phyloP scores from a whole-genome alignment of 1,140 invertebrate species.

The Pissodes strobi region DNA sequence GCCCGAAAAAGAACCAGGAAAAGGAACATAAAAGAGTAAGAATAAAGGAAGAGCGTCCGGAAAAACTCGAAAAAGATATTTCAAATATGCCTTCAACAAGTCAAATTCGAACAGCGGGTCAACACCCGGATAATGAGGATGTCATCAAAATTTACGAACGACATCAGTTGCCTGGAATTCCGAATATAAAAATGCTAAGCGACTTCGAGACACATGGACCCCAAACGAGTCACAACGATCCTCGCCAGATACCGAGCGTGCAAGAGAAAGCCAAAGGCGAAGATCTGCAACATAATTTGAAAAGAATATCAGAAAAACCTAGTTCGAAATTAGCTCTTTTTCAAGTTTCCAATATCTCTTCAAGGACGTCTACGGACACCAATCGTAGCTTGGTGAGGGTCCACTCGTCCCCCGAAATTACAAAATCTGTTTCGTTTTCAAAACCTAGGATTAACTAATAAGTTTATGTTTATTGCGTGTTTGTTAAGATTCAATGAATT shows the following conservation, averaged over 20 bases:
- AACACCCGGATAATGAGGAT: constrained; percentile 15
- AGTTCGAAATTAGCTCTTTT: constrained; percentile 34
- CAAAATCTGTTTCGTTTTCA: background rate
- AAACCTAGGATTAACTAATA: constrained; percentile 1
- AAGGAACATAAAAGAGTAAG: constrained; percentile 30
- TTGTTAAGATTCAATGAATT: constrained; percentile 8
- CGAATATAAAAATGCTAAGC: constrained; percentile 34
- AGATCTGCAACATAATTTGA: constrained; percentile 4
- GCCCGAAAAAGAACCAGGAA: constrained; percentile 1
- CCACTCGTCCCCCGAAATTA: constrained; percentile 31
- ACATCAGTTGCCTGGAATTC: constrained; percentile 34
- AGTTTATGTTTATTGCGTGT: constrained; percentile 8
- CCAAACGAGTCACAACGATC: background rate
- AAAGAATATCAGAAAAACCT: constrained; percentile 27
- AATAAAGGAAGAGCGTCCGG: constrained; percentile 31
- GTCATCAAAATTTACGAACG: constrained; percentile 46
- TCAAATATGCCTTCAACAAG: background rate
- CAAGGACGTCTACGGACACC: constrained; percentile 6
- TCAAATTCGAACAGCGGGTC: background rate
- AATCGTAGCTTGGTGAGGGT: constrained; percentile 18
- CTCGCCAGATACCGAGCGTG: background rate
- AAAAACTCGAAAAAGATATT: constrained; percentile 39
- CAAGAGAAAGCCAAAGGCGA: constrained; percentile 9
- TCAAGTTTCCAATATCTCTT: constrained; percentile 35
- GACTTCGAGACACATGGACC: constrained; percentile 13